Evolutionary conservation across 1,140 invertebrate genomes (phyloP), one percentile per base, ranked within the genome.

Genomic region (Piezodorus guildinii): DNA sequence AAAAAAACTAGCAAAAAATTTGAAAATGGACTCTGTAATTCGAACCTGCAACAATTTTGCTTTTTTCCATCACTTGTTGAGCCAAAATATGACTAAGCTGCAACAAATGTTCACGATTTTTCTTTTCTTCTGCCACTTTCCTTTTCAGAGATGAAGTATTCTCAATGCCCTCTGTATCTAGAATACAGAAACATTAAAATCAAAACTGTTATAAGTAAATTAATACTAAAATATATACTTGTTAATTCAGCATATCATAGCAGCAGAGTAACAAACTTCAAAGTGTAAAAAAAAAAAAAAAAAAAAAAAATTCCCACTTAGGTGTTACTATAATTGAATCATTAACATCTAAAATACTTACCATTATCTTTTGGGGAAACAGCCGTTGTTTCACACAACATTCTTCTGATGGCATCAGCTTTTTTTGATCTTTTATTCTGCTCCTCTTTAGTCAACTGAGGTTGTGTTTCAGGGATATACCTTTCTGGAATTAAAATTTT

Each of bases 51-150:
- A 92, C 90, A 74, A 91, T 88, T 80, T 92, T 91, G 77, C 89
- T 94, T 78, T 90, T 91, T 74, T 91, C 88, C 79, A 91, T 94
- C 63, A 94, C 91, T 80, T 95, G 89, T 72, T 89, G 85, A n/a
- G 91, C 91, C 66, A 95, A 76, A 69, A 92, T 90, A 76, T 94
- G 91, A 78, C 91, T 92, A 63, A 95, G 78, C 70, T 90, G 87
- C 49, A 95, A 77, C 69, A 94, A 79, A 73, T 93, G 88, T 71
- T 93, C 89, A 39, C 91, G 79, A 71, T 91, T 88, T 66, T 85
- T 80, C 74, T 92, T 93, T 71, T 94, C 90, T 70, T 88, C 87
- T 27, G 79, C 83, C 39, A 88, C 80, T 72, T 88, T 80, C 59
- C 78, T 76, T 64, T 77, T 80, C 44, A 78, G 62, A 12, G 70